Base-by-base conservation (phyloP, 2,797 vertebrate species). In the Columba guinea region DNA sequence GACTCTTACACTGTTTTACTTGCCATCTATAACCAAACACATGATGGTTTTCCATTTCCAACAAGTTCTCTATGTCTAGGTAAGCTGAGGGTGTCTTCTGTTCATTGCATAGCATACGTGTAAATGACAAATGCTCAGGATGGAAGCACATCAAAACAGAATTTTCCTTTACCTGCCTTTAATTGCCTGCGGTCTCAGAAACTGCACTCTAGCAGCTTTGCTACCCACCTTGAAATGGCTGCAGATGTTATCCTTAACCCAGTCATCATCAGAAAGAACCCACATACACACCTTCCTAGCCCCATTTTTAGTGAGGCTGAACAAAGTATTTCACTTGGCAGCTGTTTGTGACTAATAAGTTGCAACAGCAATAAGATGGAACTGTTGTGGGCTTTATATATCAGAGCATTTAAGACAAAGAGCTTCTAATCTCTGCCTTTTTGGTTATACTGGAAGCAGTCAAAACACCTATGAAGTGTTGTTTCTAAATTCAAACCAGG, bases 81-180 rank as follows among this genome's bases (percentile, higher is more conserved):
- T 13, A 62, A 69, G 7, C 13, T 62, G 28, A 68, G 46, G 10
- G 22, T 39, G 1, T 62, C 32, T 78, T 87, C 69, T 58, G 15
- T 5, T 80, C 39, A 13, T 32, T 16, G 7, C 56, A 35, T 24
- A 68, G 20, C 8, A 14, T 0, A 0, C 2, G 1, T 28, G 3
- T 10, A 68, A 68, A 27, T 6, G 49, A 49, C 12, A 70, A 73
- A 56, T 5, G 2, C 12, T 84, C 22, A 34, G 49, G 8, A 48
- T 52, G 24, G 28, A 71, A 13, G 9, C 22, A 19, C 9, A 19
- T 44, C 34, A 37, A 84, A 80, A 3, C 5, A 83, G 34, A 6
- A 4, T 55, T 53, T 34, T 53, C 20, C 13, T 78, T 76, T 58
- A 30, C 11, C 37, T 84, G 39, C 34, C 4, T 71, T 49, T 75